Evolutionary conservation across 2,888 invertebrate species (phyloP), one percentile per base, ranked within the genome.

Genomic region (Liodrosophila aerea): DNA sequence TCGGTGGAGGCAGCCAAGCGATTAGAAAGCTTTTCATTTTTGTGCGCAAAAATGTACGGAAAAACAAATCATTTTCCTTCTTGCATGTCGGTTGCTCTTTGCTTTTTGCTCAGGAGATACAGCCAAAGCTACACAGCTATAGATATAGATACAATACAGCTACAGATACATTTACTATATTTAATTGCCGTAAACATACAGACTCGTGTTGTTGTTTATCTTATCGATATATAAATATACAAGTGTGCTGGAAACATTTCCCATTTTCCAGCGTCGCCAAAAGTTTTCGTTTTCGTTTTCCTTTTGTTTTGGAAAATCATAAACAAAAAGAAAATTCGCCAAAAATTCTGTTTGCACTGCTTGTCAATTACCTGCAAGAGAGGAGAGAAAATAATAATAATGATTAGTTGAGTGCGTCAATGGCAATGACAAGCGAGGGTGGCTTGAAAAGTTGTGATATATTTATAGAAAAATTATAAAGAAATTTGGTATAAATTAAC

Each of bases 1-100:
- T 43, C 40, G 57, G 47, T 27, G 40, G 41, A 57, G 44, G 73
- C 83, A 73, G 62, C 69, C 62, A 81, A 73, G 65, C 84, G 84
- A 76, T 76, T 83, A 81, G 76, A 76, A 83, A 76, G 76, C 76
- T 76, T 76, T 76, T 83, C 81, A 81, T 69, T 76, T 80, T 4
- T 72, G 37, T 59, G 82, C 66, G 66, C 75, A 75, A 64, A 69
- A 70, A 46, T 74, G 2, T 78, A 68, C 76, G 73, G 81, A 73
- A 76, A 82, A 82, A 78, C 83, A 76, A 76, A 73, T 69, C 62
- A 68, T 66, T 66, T 65, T 62, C 68, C 56, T 39, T 33, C 68
- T 43, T 67, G 62, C 73, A 72, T 60, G 47, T 45, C 47, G n/a
- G n/a, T 27, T 29, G 34, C 22, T 40, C n/a, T 8, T 15, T 18